Evolutionary conservation across 2,888 invertebrate species (phyloP).

Genomic region (Dione vanillae): DNA sequence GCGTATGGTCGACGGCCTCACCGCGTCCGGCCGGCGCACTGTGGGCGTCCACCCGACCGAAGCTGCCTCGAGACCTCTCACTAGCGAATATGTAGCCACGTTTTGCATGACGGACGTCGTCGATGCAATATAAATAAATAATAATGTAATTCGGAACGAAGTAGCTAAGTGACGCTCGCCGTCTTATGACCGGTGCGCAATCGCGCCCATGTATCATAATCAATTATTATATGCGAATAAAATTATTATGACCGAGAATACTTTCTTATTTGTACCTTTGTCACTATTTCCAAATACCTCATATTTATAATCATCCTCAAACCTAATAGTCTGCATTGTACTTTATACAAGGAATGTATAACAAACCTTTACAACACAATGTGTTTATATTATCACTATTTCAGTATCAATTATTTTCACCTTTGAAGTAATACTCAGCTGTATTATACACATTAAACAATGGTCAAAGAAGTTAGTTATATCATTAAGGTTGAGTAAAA

Average conservation of each 20-base stretch:
- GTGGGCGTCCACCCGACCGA: slow-evolving; percentile 69
- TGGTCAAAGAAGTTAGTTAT: too few relatives aligned
- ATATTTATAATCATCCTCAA: too few relatives aligned
- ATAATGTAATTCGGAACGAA: slow-evolving; percentile 77
- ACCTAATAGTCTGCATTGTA: neutral
- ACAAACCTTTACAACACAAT: neutral
- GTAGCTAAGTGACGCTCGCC: slow-evolving; percentile 61
- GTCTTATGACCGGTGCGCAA: slow-evolving; percentile 63
- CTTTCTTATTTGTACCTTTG: slow-evolving; percentile 46
- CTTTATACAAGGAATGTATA: neutral
- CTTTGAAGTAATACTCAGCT: too few relatives aligned
- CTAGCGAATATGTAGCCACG: slow-evolving; percentile 82
- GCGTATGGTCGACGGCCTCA: slow-evolving; percentile 71
- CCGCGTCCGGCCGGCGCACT: slow-evolving; percentile 60
- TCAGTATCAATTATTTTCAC: too few relatives aligned
- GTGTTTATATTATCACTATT: too few relatives aligned
- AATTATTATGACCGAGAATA: slow-evolving; percentile 77
- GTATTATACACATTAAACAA: too few relatives aligned
- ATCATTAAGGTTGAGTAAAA: too few relatives aligned
- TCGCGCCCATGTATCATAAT: slow-evolving; percentile 82
- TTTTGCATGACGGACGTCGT: slow-evolving; percentile 74
- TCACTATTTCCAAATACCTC: neutral
- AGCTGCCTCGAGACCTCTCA: slow-evolving; percentile 81
- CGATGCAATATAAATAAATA: slow-evolving; percentile 80
- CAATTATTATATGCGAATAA: slow-evolving; percentile 84